Percentiles rank a stretch among this genome's conserved stretches.
These are phyloP conservation scores for Corapipo altera DNA, from an alignment of 2,113 vertebrate species.

Conservation along the genomic window DNA sequence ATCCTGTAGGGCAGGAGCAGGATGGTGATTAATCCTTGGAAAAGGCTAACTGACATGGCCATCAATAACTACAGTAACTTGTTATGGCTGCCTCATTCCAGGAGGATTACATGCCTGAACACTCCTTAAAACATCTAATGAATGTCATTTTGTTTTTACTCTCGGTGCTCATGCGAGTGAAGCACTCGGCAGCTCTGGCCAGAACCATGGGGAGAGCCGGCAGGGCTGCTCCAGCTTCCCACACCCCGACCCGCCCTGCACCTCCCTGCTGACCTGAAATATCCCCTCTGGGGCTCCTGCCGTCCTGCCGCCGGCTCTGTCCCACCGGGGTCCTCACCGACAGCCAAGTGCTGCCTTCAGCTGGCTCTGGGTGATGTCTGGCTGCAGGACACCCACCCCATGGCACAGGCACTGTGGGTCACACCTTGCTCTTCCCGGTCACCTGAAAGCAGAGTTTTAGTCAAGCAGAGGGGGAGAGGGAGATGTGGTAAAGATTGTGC, in stretches of 20 bases:
- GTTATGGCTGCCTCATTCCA: slow-evolving; percentile 73
- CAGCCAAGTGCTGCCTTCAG: not conserved
- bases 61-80: slow-evolving; percentile 75
- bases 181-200: slow-evolving; percentile 24
- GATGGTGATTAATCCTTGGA: slow-evolving; percentile 68
- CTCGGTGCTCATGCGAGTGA: slow-evolving; percentile 55
- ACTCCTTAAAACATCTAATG: slow-evolving; percentile 71
- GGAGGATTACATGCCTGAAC: slow-evolving; percentile 72
- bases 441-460: not conserved
- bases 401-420: not conserved
- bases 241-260: not conserved
- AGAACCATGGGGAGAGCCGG: slow-evolving; percentile 53
- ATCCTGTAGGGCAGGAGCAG: slow-evolving; percentile 56
- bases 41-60: slow-evolving; percentile 65
- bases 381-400: not conserved
- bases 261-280: not conserved
- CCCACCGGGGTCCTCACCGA: not conserved
- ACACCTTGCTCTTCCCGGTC: not conserved
- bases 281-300: not conserved
- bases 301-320: not conserved
- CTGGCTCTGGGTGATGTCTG: not conserved
- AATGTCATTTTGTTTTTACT: slow-evolving; percentile 71
- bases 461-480: not conserved
- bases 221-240: slow-evolving; percentile 49
- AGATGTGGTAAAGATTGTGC: not conserved